These are phyloP conservation scores for Catharus fuscescens DNA, from an alignment of 2,113 vertebrate species.

Conservation along the genomic window DNA sequence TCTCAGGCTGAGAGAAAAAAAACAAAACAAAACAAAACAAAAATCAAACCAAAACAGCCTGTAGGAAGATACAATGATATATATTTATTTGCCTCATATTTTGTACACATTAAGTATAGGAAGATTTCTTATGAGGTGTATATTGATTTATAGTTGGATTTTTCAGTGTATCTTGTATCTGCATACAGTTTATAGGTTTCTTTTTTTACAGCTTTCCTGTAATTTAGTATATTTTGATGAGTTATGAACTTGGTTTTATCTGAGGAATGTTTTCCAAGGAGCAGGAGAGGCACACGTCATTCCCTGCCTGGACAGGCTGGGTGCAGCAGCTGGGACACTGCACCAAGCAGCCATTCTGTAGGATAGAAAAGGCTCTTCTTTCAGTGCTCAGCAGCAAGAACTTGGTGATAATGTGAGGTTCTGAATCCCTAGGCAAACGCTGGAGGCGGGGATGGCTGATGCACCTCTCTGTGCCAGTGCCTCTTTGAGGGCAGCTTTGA, in stretches of 20 bases:
- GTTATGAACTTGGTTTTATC: slow-evolving; percentile 41
- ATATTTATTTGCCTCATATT: slow-evolving; percentile 52
- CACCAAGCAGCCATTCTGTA: accelerated
- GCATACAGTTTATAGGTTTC: background rate
- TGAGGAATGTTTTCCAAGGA: slow-evolving; percentile 11
- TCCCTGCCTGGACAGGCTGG: background rate
- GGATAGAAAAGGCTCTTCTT: background rate
- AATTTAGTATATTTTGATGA: slow-evolving; percentile 30
- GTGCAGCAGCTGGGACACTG: accelerated
- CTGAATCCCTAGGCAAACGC: background rate
- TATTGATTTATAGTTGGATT: background rate
- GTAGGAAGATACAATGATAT: background rate
- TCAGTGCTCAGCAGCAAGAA: background rate
- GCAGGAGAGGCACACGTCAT: background rate
- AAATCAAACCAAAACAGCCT: background rate
- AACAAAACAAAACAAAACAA: background rate
- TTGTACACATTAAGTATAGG: slow-evolving; percentile 13
- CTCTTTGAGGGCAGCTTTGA: background rate
- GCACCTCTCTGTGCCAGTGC: accelerated
- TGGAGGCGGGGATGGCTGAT: accelerated
- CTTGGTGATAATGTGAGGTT: background rate
- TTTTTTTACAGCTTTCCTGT: slow-evolving; percentile 46
- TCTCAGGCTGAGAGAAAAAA: background rate
- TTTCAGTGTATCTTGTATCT: slow-evolving; percentile 25
- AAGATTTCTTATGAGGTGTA: slow-evolving; percentile 42